phyloP scores from a whole-genome alignment of 2,888 invertebrate species.

The Eulithis testata region DNA sequence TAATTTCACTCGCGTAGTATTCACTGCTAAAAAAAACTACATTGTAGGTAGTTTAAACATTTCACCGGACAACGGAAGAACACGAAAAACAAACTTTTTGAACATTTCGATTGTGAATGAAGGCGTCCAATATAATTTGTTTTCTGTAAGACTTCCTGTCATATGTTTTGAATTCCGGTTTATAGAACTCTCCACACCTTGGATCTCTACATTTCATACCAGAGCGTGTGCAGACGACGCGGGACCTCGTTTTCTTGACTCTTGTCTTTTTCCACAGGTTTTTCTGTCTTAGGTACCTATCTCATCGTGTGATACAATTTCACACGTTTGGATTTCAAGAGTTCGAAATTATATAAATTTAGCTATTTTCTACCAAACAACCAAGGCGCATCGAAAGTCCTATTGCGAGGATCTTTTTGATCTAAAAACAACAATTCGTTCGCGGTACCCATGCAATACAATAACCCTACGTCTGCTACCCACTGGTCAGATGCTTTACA shows the following conservation, averaged over 20 bases:
- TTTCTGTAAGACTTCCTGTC: constrained; percentile 20
- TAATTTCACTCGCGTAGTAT: neutral
- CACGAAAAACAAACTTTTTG: constrained; percentile 21
- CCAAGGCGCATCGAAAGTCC: too few species aligned
- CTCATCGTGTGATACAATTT: too few species aligned
- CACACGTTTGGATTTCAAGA: too few species aligned
- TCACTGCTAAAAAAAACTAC: neutral
- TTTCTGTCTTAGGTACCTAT: too few species aligned
- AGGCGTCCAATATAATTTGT: constrained; percentile 17
- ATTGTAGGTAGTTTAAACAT: constrained; percentile 3
- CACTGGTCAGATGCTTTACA: constrained; percentile 4
- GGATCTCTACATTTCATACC: too few species aligned
- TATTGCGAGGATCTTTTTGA: neutral
- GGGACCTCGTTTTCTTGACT: too few species aligned
- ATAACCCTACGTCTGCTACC: neutral
- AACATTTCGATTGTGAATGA: constrained; percentile 17
- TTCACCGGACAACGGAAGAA: constrained; percentile 21
- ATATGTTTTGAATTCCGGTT: neutral
- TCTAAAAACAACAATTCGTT: neutral
- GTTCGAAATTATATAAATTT: too few species aligned
- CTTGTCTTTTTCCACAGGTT: too few species aligned
- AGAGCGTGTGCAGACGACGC: too few species aligned
- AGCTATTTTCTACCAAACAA: too few species aligned
- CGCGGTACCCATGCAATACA: neutral
- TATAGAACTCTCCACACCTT: too few species aligned